phyloP scores from a whole-genome alignment of 2,888 invertebrate species.

The Polietes domitor region DNA sequence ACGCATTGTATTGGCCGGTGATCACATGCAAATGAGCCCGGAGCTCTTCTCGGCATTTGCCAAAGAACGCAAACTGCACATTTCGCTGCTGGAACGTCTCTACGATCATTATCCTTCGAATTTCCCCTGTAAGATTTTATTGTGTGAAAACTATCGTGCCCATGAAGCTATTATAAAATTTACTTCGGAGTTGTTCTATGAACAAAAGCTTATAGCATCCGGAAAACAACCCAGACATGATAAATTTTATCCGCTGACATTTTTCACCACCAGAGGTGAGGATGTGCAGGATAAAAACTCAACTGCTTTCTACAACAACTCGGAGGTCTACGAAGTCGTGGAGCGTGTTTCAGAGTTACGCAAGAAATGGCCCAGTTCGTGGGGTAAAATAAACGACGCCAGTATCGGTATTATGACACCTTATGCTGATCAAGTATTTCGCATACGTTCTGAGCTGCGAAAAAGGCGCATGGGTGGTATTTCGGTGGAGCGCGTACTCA shows the following conservation, averaged over 20 bases:
- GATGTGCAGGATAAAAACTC: conserved; percentile 90
- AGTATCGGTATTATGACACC: conserved; percentile 93
- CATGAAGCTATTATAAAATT: conserved; percentile 91
- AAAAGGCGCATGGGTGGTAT: conserved; percentile 88
- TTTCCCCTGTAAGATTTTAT: conserved; percentile 89
- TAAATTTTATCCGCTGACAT: conserved; percentile 88
- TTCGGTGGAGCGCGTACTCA: conserved; percentile 90
- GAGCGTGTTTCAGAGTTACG: conserved; percentile 88
- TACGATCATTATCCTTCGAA: conserved; percentile 88
- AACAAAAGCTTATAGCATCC: conserved; percentile 87
- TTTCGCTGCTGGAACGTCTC: conserved; percentile 89
- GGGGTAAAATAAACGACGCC: conserved; percentile 88
- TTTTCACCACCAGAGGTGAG: conserved; percentile 90
- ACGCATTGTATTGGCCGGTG: conserved; percentile 90
- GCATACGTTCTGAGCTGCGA: conserved; percentile 88
- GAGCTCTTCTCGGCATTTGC: conserved; percentile 90
- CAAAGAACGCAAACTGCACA: conserved; percentile 86
- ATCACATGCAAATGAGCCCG: conserved; percentile 92
- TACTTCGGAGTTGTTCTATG: conserved; percentile 91
- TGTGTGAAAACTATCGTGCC: conserved; percentile 92
- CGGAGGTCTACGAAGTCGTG: conserved; percentile 90
- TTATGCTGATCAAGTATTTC: conserved; percentile 89
- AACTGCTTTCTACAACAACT: conserved; percentile 91
- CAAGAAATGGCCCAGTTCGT: conserved; percentile 87
- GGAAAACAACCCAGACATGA: conserved; percentile 87